phyloP scores from a whole-genome alignment of 2,797 vertebrate genomes.

The Prunella strophiata region DNA sequence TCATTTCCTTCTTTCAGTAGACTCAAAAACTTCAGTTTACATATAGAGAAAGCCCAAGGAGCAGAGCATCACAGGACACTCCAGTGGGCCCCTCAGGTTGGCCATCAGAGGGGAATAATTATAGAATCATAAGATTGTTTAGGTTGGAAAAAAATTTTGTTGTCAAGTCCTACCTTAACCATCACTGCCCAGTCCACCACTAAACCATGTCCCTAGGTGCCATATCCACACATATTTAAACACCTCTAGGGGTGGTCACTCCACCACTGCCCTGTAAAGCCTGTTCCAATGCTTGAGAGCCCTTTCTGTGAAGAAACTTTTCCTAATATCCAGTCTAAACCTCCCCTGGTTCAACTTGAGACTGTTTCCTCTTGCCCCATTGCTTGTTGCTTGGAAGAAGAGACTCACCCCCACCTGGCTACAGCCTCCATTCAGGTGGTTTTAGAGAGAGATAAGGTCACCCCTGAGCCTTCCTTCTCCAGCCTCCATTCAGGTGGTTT shows the following conservation, averaged over 20 bases:
- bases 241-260: background rate
- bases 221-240: background rate
- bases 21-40: background rate
- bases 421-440: background rate
- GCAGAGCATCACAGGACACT: background rate
- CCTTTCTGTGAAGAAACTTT: background rate
- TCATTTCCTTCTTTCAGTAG: background rate
- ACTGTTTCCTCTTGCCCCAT: background rate
- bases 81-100: background rate
- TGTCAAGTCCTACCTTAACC: background rate
- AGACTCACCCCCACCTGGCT: fast-evolving
- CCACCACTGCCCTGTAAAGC: background rate
- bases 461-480: background rate
- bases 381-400: fast-evolving
- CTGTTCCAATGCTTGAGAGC: background rate
- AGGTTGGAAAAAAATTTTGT: background rate
- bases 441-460: background rate
- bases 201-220: background rate
- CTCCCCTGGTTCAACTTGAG: background rate
- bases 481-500: background rate
- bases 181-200: background rate
- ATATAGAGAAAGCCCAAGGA: background rate
- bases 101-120: background rate
- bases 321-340: background rate
- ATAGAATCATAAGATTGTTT: background rate